Evolutionary conservation across 2,888 invertebrate species (phyloP).

Genomic region (Heliconius hortense): DNA sequence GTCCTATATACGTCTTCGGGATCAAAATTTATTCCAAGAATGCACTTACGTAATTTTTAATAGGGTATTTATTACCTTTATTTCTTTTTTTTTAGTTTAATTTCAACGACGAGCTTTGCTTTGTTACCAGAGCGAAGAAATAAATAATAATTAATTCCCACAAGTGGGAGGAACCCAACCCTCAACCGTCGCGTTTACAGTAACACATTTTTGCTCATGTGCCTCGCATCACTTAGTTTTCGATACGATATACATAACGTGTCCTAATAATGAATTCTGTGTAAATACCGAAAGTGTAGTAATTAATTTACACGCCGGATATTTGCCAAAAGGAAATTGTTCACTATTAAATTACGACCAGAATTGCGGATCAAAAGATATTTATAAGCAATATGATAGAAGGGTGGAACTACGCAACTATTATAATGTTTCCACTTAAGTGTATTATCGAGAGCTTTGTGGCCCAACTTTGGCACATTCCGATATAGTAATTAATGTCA

Average conservation of each 20-base stretch:
- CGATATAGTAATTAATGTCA: constrained; percentile 28
- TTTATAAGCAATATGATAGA: constrained; percentile 31
- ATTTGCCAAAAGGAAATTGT: constrained; percentile 32
- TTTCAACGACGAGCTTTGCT: no score
- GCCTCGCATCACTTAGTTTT: no score
- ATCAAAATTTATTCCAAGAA: no score
- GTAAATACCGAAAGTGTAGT: constrained; percentile 17
- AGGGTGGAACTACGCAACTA: constrained; percentile 21
- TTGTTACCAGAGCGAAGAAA: no score
- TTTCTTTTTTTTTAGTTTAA: no score
- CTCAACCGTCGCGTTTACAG: no score
- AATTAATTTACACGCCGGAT: constrained; percentile 28
- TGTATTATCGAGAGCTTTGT: constrained; percentile 30
- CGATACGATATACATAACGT: constrained; percentile 1
- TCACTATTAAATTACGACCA: constrained; percentile 40
- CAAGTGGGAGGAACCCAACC: no score
- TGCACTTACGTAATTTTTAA: no score
- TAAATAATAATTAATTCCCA: no score
- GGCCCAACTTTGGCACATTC: constrained; percentile 23
- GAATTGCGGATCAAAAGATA: constrained; percentile 40
- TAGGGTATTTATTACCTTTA: no score
- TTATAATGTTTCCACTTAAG: constrained; percentile 29
- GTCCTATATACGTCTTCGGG: no score
- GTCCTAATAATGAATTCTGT: constrained; percentile 1
- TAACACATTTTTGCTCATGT: no score